These are phyloP conservation scores for Cataglyphis hispanica DNA, from an alignment of 1,140 invertebrate genomes.

Conservation along the genomic window DNA sequence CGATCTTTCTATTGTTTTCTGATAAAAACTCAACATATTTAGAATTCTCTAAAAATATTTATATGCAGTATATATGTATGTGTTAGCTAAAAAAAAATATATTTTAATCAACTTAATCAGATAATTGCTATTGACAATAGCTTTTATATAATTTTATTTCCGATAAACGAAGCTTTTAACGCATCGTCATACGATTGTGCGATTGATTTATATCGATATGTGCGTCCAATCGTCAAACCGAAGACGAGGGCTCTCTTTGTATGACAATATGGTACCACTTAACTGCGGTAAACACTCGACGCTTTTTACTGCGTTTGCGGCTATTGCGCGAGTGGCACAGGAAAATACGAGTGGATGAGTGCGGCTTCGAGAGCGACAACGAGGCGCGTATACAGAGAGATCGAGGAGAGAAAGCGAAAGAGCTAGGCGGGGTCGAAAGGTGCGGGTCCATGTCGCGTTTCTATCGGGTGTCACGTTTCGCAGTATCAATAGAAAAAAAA, in stretches of 20 bases:
- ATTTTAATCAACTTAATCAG: not conserved
- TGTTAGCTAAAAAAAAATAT: not conserved
- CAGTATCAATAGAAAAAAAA: constrained; percentile 57
- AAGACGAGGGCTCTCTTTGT: constrained; percentile 69
- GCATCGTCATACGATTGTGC: not conserved
- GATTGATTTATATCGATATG: constrained; percentile 26
- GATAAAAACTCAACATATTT: not conserved
- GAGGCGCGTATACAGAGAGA: constrained; percentile 7
- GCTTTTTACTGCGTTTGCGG: constrained; percentile 81
- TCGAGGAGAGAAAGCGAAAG: not conserved
- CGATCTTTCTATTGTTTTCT: constrained; percentile 27
- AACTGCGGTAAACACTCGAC: constrained; percentile 80
- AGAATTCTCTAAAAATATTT: not conserved
- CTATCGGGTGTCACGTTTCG: constrained; percentile 66
- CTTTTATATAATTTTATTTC: constrained; percentile 14
- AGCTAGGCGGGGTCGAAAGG: constrained; percentile 1
- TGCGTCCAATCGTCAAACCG: constrained; percentile 48
- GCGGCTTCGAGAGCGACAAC: constrained; percentile 38
- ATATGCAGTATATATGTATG: not conserved
- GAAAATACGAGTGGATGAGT: constrained; percentile 8
- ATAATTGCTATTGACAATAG: not conserved
- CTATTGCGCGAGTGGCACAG: constrained; percentile 36
- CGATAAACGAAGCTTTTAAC: not conserved
- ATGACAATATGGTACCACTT: constrained; percentile 81
- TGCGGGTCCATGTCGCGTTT: constrained; percentile 63